Percentiles rank a stretch among this genome's conserved stretches.
Conservation (phyloP, 2,113 vertebrate genomes). For the Dolichallabes microphthalmus region DNA sequence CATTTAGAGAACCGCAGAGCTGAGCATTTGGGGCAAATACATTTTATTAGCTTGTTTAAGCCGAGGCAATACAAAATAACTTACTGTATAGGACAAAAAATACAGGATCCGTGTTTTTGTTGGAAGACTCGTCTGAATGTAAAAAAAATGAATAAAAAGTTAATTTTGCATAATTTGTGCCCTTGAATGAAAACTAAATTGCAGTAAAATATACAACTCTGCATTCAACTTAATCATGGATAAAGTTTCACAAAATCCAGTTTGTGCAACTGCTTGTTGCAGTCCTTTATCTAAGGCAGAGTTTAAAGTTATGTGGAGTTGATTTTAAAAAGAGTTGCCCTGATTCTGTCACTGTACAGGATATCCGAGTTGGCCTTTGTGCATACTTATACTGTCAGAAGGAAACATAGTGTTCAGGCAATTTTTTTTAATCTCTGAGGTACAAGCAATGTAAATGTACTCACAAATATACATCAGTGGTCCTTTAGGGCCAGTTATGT, state of each 20-base stretch:
- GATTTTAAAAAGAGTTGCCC: conserved; percentile 1
- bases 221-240: background rate
- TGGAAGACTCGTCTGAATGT: too few relatives aligned
- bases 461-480: background rate
- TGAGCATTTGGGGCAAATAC: too few relatives aligned
- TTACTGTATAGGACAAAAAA: too few relatives aligned
- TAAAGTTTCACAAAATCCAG: too few relatives aligned
- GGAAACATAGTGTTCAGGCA: background rate
- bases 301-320: background rate
- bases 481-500: conserved; percentile 11
- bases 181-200: background rate
- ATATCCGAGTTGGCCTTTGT: background rate
- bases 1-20: too few relatives aligned
- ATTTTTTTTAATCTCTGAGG: background rate
- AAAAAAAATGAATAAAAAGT: too few relatives aligned
- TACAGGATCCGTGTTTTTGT: too few relatives aligned
- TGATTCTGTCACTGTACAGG: conserved; percentile 22
- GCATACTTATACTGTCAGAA: conserved; percentile 7
- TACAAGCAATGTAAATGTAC: background rate
- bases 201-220: background rate
- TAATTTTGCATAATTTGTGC: too few relatives aligned
- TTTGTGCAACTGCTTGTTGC: background rate
- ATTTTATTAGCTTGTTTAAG: too few relatives aligned
- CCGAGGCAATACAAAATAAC: too few relatives aligned
- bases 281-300: background rate